Percentiles rank a stretch among this genome's conserved stretches.
Conservation (phyloP, 2,113 vertebrate species). For the Corythornis vintsioides region DNA sequence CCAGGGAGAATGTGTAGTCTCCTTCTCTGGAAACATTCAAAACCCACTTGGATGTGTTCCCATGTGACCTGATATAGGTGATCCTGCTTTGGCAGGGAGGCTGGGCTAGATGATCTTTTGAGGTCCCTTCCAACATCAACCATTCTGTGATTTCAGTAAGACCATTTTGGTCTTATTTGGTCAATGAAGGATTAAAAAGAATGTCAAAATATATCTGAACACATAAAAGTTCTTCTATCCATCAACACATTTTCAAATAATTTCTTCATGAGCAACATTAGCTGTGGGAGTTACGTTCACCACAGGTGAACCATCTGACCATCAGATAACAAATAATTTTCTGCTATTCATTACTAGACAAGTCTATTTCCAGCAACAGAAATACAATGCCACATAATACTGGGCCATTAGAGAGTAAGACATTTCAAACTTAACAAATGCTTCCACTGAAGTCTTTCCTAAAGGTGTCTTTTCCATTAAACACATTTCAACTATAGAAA, state of each 20-base stretch:
- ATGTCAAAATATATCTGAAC: not conserved
- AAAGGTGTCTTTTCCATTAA: not conserved
- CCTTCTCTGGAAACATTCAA: no score
- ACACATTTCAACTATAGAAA: not conserved
- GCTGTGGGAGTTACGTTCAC: not conserved
- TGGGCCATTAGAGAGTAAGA: not conserved
- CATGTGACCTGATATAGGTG: no score
- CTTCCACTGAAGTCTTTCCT: not conserved
- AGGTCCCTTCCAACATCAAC: no score
- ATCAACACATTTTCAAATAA: not conserved
- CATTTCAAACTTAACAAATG: not conserved
- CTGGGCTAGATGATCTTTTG: no score
- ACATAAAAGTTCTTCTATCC: not conserved
- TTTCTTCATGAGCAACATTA: not conserved
- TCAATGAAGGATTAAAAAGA: not conserved
- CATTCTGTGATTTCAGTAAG: not conserved
- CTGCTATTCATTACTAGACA: not conserved
- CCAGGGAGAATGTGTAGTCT: no score
- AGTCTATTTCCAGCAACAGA: not conserved
- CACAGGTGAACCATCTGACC: not conserved
- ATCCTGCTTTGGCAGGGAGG: no score
- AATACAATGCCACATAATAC: not conserved
- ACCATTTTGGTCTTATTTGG: not conserved
- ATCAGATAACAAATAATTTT: not conserved
- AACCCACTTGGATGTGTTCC: no score